Base-by-base conservation (phyloP, 2,797 vertebrate species). In the Channallabes apus region DNA sequence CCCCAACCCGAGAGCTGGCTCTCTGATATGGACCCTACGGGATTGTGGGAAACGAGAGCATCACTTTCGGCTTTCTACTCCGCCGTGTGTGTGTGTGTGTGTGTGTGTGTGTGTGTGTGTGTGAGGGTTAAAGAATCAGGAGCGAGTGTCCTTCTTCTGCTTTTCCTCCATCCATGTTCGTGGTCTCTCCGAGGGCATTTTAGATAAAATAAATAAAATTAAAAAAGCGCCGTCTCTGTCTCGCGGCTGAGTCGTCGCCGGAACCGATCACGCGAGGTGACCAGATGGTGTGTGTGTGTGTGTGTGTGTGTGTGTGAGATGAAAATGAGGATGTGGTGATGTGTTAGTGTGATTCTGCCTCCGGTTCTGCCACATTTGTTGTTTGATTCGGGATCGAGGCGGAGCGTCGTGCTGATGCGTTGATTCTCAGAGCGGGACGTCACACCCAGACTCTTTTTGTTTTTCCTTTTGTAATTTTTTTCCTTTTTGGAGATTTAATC, bases 341-440 rank as follows among this genome's bases (percentile, higher is more conserved):
- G 54, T 61, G 41, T n/a, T 38, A 24, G 73, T 86, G 84, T 59
- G 78, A 86, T 80, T 20, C 32, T 81, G 82, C 54, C 41, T 4
- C 75, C 83, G 76, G 3, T 84, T 85, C 79, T 78, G 76, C 79
- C 85, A 82, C 88, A 84, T 89, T 90, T 86, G 86, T 85, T 89
- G 82, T 90, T 90, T 88, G 86, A 86, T 87, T 86, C 54, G 69
- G 64, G 71, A 87, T 85, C 61, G 59, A 78, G 80, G 54, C 27
- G n/a, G 80, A 71, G 59, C 0, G 68, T 3, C 78, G 29, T 59
- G 73, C 29, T 32, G 8, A 79, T 46, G 24, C 27, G 67, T 58
- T 17, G 67, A 82, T 71, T 4, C 14, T 22, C 24, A 7, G 68
- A 24, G 76, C 69, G 46, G 69, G 61, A 51, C 80, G 82, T 83